Evolutionary conservation across 2,888 invertebrate genomes (phyloP).

Genomic region (Coelopa pilipes): DNA sequence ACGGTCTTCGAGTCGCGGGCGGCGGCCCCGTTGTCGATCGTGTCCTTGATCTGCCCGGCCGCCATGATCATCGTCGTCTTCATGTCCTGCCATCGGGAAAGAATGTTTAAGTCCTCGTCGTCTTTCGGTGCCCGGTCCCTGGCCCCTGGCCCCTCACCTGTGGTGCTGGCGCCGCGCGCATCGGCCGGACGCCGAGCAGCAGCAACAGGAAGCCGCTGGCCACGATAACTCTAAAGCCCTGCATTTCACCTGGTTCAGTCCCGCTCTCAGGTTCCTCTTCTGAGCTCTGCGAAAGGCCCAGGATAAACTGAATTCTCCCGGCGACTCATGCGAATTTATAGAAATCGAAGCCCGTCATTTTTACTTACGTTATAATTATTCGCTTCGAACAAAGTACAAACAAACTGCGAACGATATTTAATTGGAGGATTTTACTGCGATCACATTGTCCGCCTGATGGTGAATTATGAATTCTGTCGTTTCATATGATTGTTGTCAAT

Average conservation of each 20-base stretch:
- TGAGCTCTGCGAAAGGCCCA: too few species aligned
- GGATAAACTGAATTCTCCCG: neutral
- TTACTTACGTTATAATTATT: neutral
- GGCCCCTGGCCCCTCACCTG: constrained; percentile 26
- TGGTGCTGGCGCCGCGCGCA: constrained; percentile 14
- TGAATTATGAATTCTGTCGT: too few species aligned
- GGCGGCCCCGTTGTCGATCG: constrained; percentile 52
- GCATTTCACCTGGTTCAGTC: constrained; percentile 9
- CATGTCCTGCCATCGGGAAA: constrained; percentile 49
- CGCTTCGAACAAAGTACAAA: neutral
- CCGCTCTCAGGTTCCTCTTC: neutral
- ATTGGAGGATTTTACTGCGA: too few species aligned
- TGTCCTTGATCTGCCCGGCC: constrained; percentile 49
- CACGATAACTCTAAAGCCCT: neutral
- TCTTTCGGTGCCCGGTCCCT: neutral
- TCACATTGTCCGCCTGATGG: too few species aligned
- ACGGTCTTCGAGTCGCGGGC: constrained; percentile 45
- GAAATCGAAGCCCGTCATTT: too few species aligned
- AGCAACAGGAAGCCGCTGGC: constrained; percentile 9
- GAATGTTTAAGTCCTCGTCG: neutral
- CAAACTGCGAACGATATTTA: too few species aligned
- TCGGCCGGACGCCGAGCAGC: neutral
- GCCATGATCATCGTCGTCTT: constrained; percentile 47
- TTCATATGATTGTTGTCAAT: too few species aligned
- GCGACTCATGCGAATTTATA: neutral